A percentile compares a stretch with the other conserved stretches of the same genome.
Conservation (phyloP, 1,140 invertebrate genomes). For the Zaprionus vittiger region DNA sequence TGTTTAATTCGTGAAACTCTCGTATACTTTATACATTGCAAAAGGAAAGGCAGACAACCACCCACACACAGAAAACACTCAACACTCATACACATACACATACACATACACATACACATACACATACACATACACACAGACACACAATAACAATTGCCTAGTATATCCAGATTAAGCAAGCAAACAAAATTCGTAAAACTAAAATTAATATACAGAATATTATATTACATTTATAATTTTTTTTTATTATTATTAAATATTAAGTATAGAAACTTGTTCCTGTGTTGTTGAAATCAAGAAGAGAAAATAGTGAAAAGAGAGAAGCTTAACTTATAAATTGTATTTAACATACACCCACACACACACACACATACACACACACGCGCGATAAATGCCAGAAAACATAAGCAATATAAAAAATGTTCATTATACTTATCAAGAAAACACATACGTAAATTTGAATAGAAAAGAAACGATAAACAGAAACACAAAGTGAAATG, state of each 20-base stretch:
- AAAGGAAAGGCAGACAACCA: constrained; percentile 33
- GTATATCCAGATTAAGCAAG: constrained; percentile 13
- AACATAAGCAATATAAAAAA: constrained; percentile 44
- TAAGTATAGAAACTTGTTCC: constrained; percentile 74
- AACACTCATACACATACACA: not conserved
- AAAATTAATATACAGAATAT: constrained; percentile 27
- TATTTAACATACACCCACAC: constrained; percentile 28
- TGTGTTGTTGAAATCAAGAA: constrained; percentile 74
- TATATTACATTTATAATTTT: constrained; percentile 5
- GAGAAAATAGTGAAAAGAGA: constrained; percentile 30
- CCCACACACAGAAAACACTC: constrained; percentile 15
- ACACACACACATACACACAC: constrained; percentile 29
- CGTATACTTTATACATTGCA: constrained; percentile 66
- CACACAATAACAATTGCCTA: constrained; percentile 20
- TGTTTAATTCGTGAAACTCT: constrained; percentile 43
- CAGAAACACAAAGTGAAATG: not conserved
- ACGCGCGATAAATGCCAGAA: constrained; percentile 20
- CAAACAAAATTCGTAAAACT: constrained; percentile 9
- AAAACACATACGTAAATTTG: constrained; percentile 16
- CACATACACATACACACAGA: not conserved
- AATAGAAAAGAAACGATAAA: not conserved
- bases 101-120: not conserved
- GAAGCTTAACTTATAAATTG: constrained; percentile 50
- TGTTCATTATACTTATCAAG: constrained; percentile 8
- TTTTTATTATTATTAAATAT: constrained; percentile 37